Conservation (phyloP, 2,113 vertebrate species). For the Baryphthengus martii region DNA sequence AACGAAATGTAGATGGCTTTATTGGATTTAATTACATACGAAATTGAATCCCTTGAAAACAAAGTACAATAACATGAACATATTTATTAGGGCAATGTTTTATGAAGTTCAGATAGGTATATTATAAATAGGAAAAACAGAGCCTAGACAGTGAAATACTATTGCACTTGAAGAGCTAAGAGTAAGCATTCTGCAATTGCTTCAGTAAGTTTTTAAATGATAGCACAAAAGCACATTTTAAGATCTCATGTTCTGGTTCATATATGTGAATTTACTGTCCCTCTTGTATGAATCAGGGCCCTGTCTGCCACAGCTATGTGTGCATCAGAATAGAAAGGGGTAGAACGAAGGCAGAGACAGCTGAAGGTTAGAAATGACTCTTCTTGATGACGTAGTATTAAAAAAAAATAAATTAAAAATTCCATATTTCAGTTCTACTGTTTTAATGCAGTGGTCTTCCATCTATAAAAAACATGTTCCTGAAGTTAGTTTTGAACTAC, state of each 20-base stretch:
- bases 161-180: not conserved
- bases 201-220: not conserved
- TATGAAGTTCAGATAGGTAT: not conserved
- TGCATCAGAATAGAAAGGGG: not conserved
- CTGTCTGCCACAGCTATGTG: not conserved
- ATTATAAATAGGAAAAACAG: not conserved
- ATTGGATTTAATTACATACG: conserved; percentile 36
- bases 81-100: conserved; percentile 21
- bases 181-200: not conserved
- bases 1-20: conserved; percentile 1
- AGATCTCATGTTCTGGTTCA: not conserved
- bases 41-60: conserved; percentile 32
- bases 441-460: not conserved
- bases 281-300: not conserved
- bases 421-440: not conserved
- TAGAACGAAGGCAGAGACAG: not conserved
- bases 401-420: not conserved
- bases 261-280: not conserved
- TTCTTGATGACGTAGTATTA: not conserved
- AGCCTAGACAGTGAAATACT: not conserved
- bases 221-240: not conserved
- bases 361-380: not conserved
- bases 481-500: not conserved
- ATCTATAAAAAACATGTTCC: not conserved
- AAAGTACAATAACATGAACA: not conserved